These are phyloP conservation scores for Halictus quadricinctus DNA, from an alignment of 2,888 invertebrate genomes.

Conservation along the genomic window DNA sequence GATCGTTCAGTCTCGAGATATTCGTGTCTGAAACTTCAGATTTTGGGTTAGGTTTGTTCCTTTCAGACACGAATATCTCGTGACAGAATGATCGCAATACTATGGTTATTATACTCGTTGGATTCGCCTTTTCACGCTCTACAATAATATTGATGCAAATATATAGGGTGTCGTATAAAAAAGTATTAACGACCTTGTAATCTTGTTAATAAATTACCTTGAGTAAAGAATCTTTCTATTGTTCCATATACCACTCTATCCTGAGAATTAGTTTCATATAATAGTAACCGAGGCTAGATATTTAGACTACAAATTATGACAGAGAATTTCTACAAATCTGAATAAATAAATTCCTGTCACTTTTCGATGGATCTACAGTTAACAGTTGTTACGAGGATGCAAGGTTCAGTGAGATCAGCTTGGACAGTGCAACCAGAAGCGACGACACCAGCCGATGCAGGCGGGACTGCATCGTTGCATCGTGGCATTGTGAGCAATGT, in stretches of 20 bases:
- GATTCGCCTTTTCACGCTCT: not conserved
- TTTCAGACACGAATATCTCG: not conserved
- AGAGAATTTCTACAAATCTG: not conserved
- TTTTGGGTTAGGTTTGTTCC: not conserved
- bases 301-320: no score
- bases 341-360: not conserved
- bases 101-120: not conserved
- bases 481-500: conserved; percentile 75
- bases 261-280: no score
- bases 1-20: no score
- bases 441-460: conserved; percentile 53
- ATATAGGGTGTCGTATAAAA: not conserved
- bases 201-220: not conserved
- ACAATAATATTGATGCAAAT: not conserved
- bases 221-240: no score
- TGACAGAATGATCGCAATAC: not conserved
- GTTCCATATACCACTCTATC: no score
- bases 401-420: conserved; percentile 21
- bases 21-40: no score
- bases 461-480: conserved; percentile 63
- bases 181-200: not conserved
- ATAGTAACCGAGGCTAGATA: no score
- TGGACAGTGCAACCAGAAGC: conserved; percentile 42
- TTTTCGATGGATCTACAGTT: not conserved
- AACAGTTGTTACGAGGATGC: not conserved